Evolutionary conservation across 2,888 invertebrate species (phyloP).

Genomic region (Ochlodes sylvanus): DNA sequence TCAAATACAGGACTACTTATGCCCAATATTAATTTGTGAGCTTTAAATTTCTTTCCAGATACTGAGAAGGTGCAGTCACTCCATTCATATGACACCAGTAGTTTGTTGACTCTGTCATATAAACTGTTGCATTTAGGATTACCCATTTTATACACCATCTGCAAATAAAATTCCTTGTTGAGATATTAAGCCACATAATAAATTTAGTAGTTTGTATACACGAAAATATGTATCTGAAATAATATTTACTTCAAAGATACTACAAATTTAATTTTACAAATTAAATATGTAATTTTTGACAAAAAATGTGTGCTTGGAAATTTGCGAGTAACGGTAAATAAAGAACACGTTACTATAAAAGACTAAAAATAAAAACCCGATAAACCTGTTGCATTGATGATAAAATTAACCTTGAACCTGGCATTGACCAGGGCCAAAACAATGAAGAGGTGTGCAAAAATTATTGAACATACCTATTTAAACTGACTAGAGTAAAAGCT

Average conservation of each 20-base stretch:
- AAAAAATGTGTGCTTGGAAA: neutral
- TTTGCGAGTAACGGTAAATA: slow-evolving; percentile 45
- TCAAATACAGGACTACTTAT: slow-evolving; percentile 88
- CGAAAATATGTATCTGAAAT: too few relatives aligned
- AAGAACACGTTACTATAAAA: neutral
- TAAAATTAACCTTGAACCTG: slow-evolving; percentile 61
- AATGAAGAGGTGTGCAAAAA: neutral
- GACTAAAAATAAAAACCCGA: neutral
- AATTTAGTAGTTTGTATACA: too few relatives aligned
- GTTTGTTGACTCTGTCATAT: slow-evolving; percentile 76
- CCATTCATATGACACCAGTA: slow-evolving; percentile 80
- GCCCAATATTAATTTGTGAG: slow-evolving; percentile 87
- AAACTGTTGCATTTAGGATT: slow-evolving; percentile 64
- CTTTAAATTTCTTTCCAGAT: slow-evolving; percentile 78
- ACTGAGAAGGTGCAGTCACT: slow-evolving; percentile 86
- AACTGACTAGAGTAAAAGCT: neutral
- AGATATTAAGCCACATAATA: too few relatives aligned
- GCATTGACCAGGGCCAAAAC: slow-evolving; percentile 47
- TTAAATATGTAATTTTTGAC: too few relatives aligned
- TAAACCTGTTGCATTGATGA: slow-evolving; percentile 45
- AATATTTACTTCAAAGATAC: too few relatives aligned
- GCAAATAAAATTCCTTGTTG: slow-evolving; percentile 49
- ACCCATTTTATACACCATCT: slow-evolving; percentile 71
- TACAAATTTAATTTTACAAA: too few relatives aligned
- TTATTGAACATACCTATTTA: neutral